phyloP scores from a whole-genome alignment of 1,140 invertebrate genomes.

The Zaprionus ornatus region DNA sequence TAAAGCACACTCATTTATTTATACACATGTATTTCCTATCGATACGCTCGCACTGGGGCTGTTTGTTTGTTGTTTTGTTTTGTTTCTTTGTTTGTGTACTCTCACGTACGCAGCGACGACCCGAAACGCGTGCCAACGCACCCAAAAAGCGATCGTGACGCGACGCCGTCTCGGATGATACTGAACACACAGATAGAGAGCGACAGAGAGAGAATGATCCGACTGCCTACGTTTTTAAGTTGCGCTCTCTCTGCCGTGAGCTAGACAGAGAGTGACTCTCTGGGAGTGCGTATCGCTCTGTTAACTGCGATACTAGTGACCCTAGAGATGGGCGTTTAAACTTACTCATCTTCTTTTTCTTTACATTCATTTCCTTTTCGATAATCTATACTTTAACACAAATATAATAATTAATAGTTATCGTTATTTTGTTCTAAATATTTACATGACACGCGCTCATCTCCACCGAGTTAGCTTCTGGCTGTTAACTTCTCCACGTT shows the following conservation, averaged over 20 bases:
- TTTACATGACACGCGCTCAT: background rate
- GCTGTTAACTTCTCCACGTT: slow-evolving; percentile 20
- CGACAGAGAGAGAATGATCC: background rate
- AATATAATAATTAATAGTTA: background rate
- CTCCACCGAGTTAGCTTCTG: background rate
- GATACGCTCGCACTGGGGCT: slow-evolving; percentile 15
- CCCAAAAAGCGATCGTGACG: slow-evolving; percentile 40
- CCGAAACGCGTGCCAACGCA: slow-evolving; percentile 14
- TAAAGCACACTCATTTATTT: slow-evolving; percentile 35
- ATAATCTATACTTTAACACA: background rate
- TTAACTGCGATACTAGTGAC: background rate
- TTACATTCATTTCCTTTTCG: no score
- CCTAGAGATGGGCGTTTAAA: background rate
- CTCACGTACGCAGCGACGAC: background rate
- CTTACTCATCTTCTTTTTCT: background rate
- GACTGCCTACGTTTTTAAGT: slow-evolving; percentile 7
- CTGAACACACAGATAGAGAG: slow-evolving; percentile 42
- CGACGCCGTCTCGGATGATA: slow-evolving; percentile 47
- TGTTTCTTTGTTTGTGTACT: slow-evolving; percentile 18
- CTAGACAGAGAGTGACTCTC: background rate
- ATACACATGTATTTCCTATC: slow-evolving; percentile 28
- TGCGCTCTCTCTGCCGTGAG: background rate
- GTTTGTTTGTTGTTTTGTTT: slow-evolving; percentile 23
- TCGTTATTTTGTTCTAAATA: background rate
- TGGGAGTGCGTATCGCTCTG: slow-evolving; percentile 12